Evolutionary conservation across 30 jellyfish, hydroid and myxozoan genomes (phyloP).

Genomic region (Pelagia noctiluca): DNA sequence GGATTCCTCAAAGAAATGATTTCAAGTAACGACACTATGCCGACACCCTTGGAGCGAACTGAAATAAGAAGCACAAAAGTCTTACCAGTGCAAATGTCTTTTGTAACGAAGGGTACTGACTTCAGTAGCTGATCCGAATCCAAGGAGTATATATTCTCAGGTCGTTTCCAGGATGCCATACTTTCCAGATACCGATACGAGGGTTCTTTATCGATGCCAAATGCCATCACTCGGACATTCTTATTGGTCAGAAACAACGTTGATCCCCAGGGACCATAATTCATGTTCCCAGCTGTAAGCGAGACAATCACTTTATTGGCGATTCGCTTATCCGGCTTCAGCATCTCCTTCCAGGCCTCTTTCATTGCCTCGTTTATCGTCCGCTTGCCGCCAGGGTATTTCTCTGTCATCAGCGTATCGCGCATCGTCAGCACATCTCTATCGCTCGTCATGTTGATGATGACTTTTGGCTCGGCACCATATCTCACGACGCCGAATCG

Average conservation of each 20-base stretch:
- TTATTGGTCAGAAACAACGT: conserved; percentile 85
- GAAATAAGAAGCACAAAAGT: too few species aligned
- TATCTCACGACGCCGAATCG: conserved; percentile 79
- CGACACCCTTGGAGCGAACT: not conserved
- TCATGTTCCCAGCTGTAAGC: conserved; percentile 87
- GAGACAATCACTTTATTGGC: conserved; percentile 85
- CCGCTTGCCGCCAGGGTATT: conserved; percentile 91
- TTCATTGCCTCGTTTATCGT: conserved; percentile 93
- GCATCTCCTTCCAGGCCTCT: conserved; percentile 92
- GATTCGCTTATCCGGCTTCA: conserved; percentile 70
- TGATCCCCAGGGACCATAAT: conserved; percentile 93
- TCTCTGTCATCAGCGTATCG: conserved; percentile 42
- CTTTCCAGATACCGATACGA: conserved; percentile 83
- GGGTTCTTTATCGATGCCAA: conserved; percentile 90
- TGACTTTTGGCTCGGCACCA: conserved; percentile 80
- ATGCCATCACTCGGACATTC: conserved; percentile 87
- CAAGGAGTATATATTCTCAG: conserved; percentile 88
- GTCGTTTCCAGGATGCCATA: conserved; percentile 90
- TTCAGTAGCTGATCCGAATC: conserved; percentile 82
- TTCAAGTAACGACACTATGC: not conserved
- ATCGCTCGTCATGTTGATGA: conserved; percentile 66
- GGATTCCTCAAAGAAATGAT: not conserved
- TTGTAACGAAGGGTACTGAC: conserved; percentile 82
- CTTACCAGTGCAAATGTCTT: conserved; percentile 94
- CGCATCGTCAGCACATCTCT: conserved; percentile 38